Conservation (phyloP, 2,113 vertebrate genomes). For the Coreoperca whiteheadi region DNA sequence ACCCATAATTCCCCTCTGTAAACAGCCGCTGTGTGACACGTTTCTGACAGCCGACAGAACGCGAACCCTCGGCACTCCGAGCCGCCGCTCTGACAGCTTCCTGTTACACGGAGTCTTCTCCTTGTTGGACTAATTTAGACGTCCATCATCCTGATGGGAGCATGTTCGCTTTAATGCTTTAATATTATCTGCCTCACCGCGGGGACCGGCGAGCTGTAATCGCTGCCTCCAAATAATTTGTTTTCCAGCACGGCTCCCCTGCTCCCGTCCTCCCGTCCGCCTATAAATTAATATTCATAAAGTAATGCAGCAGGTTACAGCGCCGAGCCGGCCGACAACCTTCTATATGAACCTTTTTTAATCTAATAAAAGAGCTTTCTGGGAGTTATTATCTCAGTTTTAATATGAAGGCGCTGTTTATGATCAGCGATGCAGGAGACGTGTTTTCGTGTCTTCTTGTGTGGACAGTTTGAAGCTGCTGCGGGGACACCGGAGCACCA, state of each 20-base stretch:
- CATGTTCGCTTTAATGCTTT: conserved; percentile 68
- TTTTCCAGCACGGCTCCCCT: conserved; percentile 74
- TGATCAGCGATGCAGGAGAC: not conserved
- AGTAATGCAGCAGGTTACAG: conserved; percentile 20
- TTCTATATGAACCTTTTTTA: conserved; percentile 27
- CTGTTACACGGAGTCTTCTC: conserved; percentile 36
- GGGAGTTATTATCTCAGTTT: conserved; percentile 56
- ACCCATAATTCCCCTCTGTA: conserved; percentile 13
- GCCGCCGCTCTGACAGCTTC: conserved; percentile 34
- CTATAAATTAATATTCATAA: conserved; percentile 62
- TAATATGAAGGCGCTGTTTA: conserved; percentile 53
- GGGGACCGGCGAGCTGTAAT: conserved; percentile 61
- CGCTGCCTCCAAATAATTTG: conserved; percentile 77
- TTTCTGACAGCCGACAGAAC: conserved; percentile 7
- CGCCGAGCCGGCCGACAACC: not conserved
- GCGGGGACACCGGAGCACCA: too few species aligned
- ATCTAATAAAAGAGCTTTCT: conserved; percentile 52
- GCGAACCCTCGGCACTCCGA: not conserved
- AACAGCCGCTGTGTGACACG: not conserved
- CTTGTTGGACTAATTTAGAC: conserved; percentile 79
- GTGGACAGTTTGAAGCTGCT: too few species aligned
- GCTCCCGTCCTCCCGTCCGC: conserved; percentile 48
- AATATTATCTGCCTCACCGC: conserved; percentile 70
- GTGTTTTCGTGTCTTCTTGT: too few species aligned
- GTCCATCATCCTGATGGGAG: conserved; percentile 71